phyloP scores from a whole-genome alignment of 2,888 invertebrate genomes.

The Drosophila buzzatii region DNA sequence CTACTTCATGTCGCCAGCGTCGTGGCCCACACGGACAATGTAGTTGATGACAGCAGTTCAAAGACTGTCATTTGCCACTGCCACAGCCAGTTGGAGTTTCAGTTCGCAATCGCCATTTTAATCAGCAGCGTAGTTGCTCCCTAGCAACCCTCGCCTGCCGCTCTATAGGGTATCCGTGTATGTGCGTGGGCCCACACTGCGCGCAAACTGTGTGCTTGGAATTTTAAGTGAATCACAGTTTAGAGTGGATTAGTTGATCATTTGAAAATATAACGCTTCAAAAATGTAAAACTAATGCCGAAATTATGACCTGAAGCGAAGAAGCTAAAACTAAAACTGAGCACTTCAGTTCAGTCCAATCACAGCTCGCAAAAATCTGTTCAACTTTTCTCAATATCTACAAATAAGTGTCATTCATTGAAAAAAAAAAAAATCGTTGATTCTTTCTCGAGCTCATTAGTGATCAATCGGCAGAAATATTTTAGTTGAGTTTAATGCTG shows the following conservation, averaged over 20 bases:
- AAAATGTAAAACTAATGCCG: background rate
- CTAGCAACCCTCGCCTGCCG: background rate
- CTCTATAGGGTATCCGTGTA: constrained; percentile 1
- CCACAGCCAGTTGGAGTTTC: constrained; percentile 19
- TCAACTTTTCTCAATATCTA: too few relatives aligned
- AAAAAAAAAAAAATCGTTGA: too few relatives aligned
- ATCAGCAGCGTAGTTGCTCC: constrained; percentile 8
- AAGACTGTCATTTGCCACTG: constrained; percentile 73
- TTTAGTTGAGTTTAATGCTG: too few relatives aligned
- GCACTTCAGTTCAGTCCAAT: background rate
- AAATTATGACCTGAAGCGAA: background rate
- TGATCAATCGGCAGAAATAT: too few relatives aligned
- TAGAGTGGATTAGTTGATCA: constrained; percentile 41
- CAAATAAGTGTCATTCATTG: too few relatives aligned
- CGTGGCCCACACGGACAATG: constrained; percentile 63
- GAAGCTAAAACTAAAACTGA: background rate
- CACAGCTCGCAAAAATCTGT: too few relatives aligned
- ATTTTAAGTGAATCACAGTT: constrained; percentile 40
- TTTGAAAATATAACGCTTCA: background rate
- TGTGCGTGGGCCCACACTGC: constrained; percentile 26
- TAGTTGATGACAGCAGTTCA: constrained; percentile 80
- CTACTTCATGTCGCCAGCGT: constrained; percentile 14
- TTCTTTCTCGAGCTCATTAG: too few relatives aligned
- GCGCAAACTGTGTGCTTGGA: constrained; percentile 41
- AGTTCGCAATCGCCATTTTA: constrained; percentile 27